Evolutionary conservation across 1,140 invertebrate genomes (phyloP).

Genomic region (Saxidomus purpurata): DNA sequence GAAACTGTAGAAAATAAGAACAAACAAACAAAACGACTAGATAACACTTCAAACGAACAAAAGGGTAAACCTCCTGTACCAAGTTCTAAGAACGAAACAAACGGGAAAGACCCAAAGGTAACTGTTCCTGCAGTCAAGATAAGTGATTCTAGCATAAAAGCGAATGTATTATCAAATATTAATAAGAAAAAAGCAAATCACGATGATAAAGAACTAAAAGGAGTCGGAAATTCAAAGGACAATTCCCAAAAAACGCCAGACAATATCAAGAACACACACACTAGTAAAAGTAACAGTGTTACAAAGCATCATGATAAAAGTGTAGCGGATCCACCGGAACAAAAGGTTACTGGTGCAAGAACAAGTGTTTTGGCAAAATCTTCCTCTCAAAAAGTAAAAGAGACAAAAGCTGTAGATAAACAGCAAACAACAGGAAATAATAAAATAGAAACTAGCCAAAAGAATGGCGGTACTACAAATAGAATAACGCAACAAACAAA

Average conservation of each 20-base stretch:
- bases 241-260: not conserved
- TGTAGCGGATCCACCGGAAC: not conserved
- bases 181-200: slow-evolving; percentile 31
- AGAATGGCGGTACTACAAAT: not conserved
- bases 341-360: not conserved
- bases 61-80: not conserved
- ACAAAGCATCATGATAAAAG: not conserved
- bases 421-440: not conserved
- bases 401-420: slow-evolving; percentile 1
- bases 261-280: not conserved
- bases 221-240: not conserved
- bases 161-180: not conserved
- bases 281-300: not conserved
- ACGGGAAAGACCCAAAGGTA: not conserved
- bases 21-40: not conserved
- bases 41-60: not conserved
- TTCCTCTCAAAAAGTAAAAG: slow-evolving; percentile 19
- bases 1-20: not conserved
- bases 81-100: not conserved
- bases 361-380: not conserved
- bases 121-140: not conserved
- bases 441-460: not conserved
- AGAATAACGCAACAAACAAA: not conserved
- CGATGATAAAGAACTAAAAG: slow-evolving; percentile 6
- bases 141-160: slow-evolving; percentile 19